Evolutionary conservation across 2,888 invertebrate species (phyloP), one percentile per base, ranked within the genome.

Genomic region (Drosophila limbata): DNA sequence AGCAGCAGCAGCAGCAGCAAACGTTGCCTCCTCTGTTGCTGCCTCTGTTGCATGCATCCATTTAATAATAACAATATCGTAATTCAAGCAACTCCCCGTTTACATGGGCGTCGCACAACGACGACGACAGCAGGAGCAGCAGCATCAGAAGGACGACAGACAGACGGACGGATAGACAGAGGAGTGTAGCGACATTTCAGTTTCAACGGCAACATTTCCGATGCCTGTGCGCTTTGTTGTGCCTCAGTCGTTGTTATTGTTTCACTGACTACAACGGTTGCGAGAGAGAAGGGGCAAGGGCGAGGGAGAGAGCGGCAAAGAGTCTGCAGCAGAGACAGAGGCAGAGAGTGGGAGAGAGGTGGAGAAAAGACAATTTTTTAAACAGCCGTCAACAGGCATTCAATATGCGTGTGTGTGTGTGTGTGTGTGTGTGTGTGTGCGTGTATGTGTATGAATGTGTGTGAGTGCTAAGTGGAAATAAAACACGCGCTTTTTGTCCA

Each of bases 141-240:
- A 28, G 33, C 42, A 37, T 52, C 42, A 42, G 39, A 13, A 59
- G 55, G 55, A 61, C 50, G 69, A 53, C 56, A 53, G 55, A 75
- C 72, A 68, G 42, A 28, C 28, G 8, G 69, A 72, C 62, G 6
- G 28, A 28, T 8, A 35, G 33, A 42, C 42, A 28, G 25, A 50
- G 67, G 63, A 69, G 80, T 70, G 71, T 72, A 70, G 83, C 83
- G 80, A 90, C 91, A 90, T 89, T 84, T 84, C 90, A 90, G 90
- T 90, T 91, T 91, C 91, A 91, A 91, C 91, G 91, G 89, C 91
- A 91, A 91, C 91, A 91, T 91, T 91, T 91, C 91, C 91, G 91
- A 90, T 91, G 89, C 90, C 90, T 84, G 78, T 71, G 77, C 68
- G 84, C 86, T 81, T 82, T 78, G 80, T 75, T 80, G 45, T 17